Conservation (phyloP, 1,140 invertebrate genomes). For the Lordiphosa collinella region DNA sequence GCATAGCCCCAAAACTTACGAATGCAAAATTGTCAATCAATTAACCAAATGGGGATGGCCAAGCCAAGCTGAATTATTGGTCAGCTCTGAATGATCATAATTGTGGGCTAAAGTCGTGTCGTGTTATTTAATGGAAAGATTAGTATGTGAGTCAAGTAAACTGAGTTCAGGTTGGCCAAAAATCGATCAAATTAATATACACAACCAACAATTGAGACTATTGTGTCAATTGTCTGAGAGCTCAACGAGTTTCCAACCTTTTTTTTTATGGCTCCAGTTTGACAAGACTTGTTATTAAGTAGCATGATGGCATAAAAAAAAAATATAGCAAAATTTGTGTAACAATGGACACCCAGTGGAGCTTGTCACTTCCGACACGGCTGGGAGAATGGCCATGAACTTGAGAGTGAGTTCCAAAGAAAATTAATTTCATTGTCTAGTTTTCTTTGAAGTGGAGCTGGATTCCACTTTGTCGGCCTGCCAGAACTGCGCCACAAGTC, state of each 20-base stretch:
- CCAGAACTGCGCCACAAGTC: conserved; percentile 25
- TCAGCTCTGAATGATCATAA: conserved; percentile 14
- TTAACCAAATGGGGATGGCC: conserved; percentile 38
- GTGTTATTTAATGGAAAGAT: conserved; percentile 28
- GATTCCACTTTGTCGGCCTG: conserved; percentile 14
- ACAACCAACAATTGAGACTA: neutral
- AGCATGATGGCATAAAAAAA: conserved; percentile 58
- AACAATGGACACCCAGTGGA: conserved; percentile 49
- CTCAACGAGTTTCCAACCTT: conserved; percentile 29
- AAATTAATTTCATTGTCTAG: conserved; percentile 5
- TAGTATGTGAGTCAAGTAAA: neutral
- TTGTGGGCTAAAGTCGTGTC: conserved; percentile 19
- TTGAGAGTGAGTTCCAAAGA: conserved; percentile 33
- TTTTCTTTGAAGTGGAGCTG: conserved; percentile 9
- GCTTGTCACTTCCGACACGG: conserved; percentile 63
- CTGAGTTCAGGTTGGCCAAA: neutral
- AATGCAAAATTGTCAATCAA: conserved; percentile 53
- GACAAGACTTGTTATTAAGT: conserved; percentile 60
- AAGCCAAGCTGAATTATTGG: conserved; percentile 22
- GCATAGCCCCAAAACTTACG: conserved; percentile 18
- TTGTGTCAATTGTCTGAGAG: conserved; percentile 21
- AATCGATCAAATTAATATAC: conserved; percentile 11
- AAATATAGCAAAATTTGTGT: conserved; percentile 45
- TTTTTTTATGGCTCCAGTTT: conserved; percentile 63
- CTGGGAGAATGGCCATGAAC: conserved; percentile 47